Evolutionary conservation across 64 coral and sea anemone species (phyloP), one percentile per base, ranked within the genome.

Genomic region (Actinia equina): DNA sequence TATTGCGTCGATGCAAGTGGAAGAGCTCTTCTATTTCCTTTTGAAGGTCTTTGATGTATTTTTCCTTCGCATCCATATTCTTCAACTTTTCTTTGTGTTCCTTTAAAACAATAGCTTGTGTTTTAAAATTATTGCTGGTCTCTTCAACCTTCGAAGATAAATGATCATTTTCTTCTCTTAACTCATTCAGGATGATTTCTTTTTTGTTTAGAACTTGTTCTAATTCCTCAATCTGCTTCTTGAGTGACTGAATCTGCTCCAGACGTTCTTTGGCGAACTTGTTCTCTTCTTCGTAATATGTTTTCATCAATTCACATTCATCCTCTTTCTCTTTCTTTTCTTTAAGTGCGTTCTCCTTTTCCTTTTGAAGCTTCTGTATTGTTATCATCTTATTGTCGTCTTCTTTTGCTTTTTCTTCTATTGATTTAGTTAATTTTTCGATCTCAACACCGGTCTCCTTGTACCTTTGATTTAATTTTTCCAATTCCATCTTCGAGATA

Each of bases 321-420:
- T 92, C 80, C 27, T 87, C 45, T 51, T 85, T 79, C 41, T 92
- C 84, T 45, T 92, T 79, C 51, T 87, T 92, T 43, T 91, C 78
- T 17, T 51, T 82, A 6, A 52, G 2, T 82, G 20, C 53, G 10
- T 46, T 82, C 16, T 58, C 55, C 52, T 52, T 85, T 18, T 85
- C 55, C 9, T 4, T 3, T 63, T 53, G 43, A 26, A 85, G 69
- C 17, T 61, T 85, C 56, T 85, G 43, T 1, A 85, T 8, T 23
- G 41, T 17, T 42, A 45, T 41, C 6, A 27, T 52, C 44, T 20
- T 42, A 61, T 60, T 43, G 22, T 85, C 25, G n/a, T 59, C 20
- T 41, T 60, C 55, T 18, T 18, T 85, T 43, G 6, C 55, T 85
- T 43, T 85, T 42, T 37, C 83, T 63, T 60, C 59, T 7, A 85